Base-by-base conservation (phyloP, 2,888 invertebrate genomes). In the Campoletis raptor region DNA sequence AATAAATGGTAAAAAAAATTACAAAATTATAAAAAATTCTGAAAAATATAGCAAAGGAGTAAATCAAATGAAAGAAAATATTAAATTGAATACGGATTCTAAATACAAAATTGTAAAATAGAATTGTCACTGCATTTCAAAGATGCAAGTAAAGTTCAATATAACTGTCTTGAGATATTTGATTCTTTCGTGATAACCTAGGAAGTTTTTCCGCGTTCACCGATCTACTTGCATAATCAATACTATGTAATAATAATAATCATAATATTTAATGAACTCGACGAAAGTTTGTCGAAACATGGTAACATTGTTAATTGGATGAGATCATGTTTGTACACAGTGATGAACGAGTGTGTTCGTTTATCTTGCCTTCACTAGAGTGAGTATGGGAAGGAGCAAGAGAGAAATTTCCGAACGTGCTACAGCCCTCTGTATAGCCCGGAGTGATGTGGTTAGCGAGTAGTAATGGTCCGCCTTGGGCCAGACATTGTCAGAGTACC, bases 391-490 rank as follows among this genome's bases (percentile, higher is more conserved):
- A 69, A 42, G 42, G 12, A 69, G 69, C 9, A 24, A 69, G 61
- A 42, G 52, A 48, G 72, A 81, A 85, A 83, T 74, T 87, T 78
- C 79, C 79, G 72, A 78, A 72, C 42, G 85, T 87, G 79, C 85
- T 85, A 76, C 77, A 77, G 84, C 78, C 52, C 76, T 83, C 79
- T 61, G 78, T 42, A 69, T 72, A 80, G 64, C 42, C 42, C 64
- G 45, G 12, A 81, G 72, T 72, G 72, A 81, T 73, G 80, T 36
- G 48, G 66, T 72, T 70, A 72, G 48, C 64, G 30, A 82, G 81
- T 82, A 82, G 81, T 67, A 36, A 82, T 69, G 74, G 76, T 69
- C 76, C 54, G 74, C 57, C 74, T 82, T 69, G 67, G 45, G 81
- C 66, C 81, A 82, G 81, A 42, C 81, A 73, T 76, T 42, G 61